A percentile compares a stretch with the other conserved stretches of the same genome.
phyloP scores from a whole-genome alignment of 2,797 vertebrate species.

The Psittacula derbiana region DNA sequence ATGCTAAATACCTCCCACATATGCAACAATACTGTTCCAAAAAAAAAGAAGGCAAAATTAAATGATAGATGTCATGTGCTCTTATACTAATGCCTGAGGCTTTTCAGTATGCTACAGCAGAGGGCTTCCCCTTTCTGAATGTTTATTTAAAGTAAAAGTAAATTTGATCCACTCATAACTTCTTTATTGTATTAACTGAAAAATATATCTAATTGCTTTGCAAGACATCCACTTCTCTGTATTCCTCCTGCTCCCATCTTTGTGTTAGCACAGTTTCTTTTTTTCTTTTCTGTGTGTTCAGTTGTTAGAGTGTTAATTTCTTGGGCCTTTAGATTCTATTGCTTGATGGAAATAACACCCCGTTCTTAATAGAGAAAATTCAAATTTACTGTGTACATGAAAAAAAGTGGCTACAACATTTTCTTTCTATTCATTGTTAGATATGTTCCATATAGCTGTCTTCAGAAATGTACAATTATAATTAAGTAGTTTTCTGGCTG shows the following conservation, averaged over 20 bases:
- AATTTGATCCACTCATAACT: neutral
- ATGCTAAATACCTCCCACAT: neutral
- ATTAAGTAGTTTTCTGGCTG: neutral
- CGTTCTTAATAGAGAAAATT: neutral
- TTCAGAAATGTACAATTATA: neutral
- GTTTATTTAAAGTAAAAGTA: neutral
- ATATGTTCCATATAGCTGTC: neutral
- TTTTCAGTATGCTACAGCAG: neutral
- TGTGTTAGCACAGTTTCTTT: neutral
- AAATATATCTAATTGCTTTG: neutral
- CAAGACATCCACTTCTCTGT: neutral
- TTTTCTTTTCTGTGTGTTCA: neutral
- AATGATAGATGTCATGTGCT: neutral
- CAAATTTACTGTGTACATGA: neutral
- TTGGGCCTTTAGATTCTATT: neutral
- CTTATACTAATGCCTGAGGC: neutral
- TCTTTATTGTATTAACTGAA: neutral
- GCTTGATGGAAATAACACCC: neutral
- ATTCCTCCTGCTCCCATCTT: neutral
- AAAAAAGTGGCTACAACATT: neutral
- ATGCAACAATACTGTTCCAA: neutral
- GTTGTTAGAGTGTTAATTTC: neutral
- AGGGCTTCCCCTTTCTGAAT: neutral
- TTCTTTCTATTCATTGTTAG: neutral
- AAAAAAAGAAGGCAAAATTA: neutral